Conservation (phyloP, 1,140 invertebrate species). For the Drosophila tsacasi region DNA sequence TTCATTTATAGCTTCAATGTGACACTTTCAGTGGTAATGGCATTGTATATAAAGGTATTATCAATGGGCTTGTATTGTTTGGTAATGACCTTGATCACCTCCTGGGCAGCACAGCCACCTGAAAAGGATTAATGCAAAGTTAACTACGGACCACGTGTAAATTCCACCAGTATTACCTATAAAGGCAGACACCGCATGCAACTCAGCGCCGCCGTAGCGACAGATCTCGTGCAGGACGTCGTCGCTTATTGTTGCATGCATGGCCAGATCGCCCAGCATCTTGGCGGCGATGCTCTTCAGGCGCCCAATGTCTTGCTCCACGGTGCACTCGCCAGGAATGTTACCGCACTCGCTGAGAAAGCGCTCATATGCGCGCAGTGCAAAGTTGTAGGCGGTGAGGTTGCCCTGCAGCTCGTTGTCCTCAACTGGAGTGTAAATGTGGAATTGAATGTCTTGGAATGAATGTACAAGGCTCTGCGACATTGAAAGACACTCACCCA, state of each 20-base stretch:
- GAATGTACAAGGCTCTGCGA: too few species aligned
- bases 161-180: constrained; percentile 87
- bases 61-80: constrained; percentile 98
- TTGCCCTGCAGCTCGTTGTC: constrained; percentile 90
- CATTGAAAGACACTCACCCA: constrained; percentile 39
- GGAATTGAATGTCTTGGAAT: not conserved
- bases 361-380: constrained; percentile 95
- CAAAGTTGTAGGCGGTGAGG: constrained; percentile 95
- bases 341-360: constrained; percentile 95
- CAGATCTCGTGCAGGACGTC: constrained; percentile 98
- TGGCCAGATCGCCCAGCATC: constrained; percentile 94
- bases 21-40: constrained; percentile 93
- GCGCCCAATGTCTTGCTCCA: constrained; percentile 95
- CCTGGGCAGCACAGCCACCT: constrained; percentile 97
- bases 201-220: constrained; percentile 95
- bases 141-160: not conserved
- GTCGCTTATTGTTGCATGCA: constrained; percentile 92
- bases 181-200: constrained; percentile 98
- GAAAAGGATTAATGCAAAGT: constrained; percentile 35
- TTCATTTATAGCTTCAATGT: constrained; percentile 86
- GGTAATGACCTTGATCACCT: constrained; percentile 98
- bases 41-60: constrained; percentile 98
- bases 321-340: constrained; percentile 95
- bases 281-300: constrained; percentile 93
- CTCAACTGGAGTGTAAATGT: constrained; percentile 57